phyloP scores from a whole-genome alignment of 2,797 vertebrate species.

The Danio aesculapii region DNA sequence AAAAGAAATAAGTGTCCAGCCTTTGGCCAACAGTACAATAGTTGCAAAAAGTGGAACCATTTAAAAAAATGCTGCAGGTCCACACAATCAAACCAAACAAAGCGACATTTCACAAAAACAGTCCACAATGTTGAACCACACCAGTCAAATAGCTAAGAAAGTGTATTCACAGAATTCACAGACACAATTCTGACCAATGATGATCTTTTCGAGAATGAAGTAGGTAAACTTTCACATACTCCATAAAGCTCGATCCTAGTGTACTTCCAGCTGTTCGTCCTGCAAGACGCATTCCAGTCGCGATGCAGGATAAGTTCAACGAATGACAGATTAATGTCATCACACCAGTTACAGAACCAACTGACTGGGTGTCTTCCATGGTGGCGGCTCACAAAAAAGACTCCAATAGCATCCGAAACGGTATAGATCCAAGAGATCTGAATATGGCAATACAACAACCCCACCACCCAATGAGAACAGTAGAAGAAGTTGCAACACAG shows the following conservation, averaged over 20 bases:
- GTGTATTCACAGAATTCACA: background rate
- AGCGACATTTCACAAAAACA: background rate
- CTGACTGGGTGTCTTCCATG: slow-evolving; percentile 44
- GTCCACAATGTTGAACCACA: slow-evolving; percentile 8
- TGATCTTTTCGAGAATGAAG: slow-evolving; percentile 34
- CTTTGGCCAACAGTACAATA: slow-evolving; percentile 27
- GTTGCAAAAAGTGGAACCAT: slow-evolving; percentile 17
- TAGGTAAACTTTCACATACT: slow-evolving; percentile 7
- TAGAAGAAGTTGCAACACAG: slow-evolving; percentile 38
- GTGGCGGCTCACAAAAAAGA: slow-evolving; percentile 1
- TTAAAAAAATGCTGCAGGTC: slow-evolving; percentile 33
- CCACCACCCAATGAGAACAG: slow-evolving; percentile 26
- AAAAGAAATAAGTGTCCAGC: slow-evolving; percentile 15
- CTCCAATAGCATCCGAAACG: background rate
- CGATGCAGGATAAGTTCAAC: no score
- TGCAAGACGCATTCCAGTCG: no score
- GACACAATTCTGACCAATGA: background rate
- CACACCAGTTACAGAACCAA: background rate
- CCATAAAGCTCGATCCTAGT: slow-evolving; percentile 10
- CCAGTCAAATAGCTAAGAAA: background rate
- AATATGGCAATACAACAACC: slow-evolving; percentile 23
- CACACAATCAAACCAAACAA: background rate
- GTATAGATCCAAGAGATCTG: slow-evolving; percentile 40
- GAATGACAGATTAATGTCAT: background rate
- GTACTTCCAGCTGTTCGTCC: slow-evolving; percentile 1